Evolutionary conservation across 2,113 vertebrate species (phyloP).

Genomic region (Ptyas mucosa): DNA sequence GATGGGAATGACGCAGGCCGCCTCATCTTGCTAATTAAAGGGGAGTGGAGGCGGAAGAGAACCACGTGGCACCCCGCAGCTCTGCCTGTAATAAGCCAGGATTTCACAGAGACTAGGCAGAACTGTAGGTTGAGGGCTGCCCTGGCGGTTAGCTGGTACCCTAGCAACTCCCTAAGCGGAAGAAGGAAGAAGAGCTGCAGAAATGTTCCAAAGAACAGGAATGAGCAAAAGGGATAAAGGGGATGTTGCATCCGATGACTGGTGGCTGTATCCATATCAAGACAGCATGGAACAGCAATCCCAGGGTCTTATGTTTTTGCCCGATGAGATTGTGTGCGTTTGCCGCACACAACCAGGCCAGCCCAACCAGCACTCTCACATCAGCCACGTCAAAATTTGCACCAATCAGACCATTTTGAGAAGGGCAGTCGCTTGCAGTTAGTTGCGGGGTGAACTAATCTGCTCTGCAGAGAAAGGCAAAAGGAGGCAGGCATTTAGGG

Average conservation of each 20-base stretch:
- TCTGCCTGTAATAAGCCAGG: not conserved
- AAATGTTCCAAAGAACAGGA: not conserved
- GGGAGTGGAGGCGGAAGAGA: conserved; percentile 7
- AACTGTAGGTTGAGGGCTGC: not conserved
- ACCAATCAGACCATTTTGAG: not conserved
- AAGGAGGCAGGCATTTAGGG: not conserved
- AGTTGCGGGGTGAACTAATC: not conserved
- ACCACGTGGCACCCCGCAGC: not conserved
- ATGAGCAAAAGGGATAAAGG: not conserved
- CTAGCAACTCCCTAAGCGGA: not conserved
- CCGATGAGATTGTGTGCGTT: not conserved
- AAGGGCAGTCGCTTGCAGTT: not conserved
- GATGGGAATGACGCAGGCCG: not conserved
- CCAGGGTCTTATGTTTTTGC: not conserved
- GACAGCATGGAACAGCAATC: not conserved
- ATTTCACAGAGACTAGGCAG: not conserved
- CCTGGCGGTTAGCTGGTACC: not conserved
- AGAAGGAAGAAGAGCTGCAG: not conserved
- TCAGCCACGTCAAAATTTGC: not conserved
- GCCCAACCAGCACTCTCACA: not conserved
- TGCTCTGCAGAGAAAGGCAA: not conserved
- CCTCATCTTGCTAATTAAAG: conserved; percentile 20
- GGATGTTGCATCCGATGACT: not conserved
- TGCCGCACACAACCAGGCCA: not conserved
- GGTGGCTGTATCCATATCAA: not conserved